These are phyloP conservation scores for Sternotherus odoratus DNA, from an alignment of 2,797 vertebrate genomes.

Conservation along the genomic window DNA sequence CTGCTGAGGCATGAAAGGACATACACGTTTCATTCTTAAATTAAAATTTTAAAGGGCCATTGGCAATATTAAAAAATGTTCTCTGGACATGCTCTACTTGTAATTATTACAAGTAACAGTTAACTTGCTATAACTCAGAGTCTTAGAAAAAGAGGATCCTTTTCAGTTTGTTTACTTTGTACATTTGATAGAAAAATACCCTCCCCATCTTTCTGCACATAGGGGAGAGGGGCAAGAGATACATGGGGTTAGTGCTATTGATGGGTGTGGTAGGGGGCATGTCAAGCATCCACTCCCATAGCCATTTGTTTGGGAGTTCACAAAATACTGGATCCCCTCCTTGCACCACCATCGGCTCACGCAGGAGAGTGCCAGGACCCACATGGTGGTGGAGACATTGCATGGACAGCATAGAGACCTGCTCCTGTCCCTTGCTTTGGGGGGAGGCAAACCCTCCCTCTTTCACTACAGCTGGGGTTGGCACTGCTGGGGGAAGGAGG, in stretches of 20 bases:
- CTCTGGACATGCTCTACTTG: background rate
- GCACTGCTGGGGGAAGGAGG: background rate
- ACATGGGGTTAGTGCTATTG: background rate
- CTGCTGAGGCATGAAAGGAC: conserved; percentile 1
- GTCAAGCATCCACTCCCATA: background rate
- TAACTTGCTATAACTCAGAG: background rate
- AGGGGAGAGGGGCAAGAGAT: background rate
- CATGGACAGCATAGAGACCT: background rate
- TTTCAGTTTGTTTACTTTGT: conserved; percentile 7
- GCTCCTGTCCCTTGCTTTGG: background rate
- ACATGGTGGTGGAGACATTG: background rate
- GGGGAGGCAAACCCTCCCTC: background rate
- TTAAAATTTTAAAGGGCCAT: conserved; percentile 19
- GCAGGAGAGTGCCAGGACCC: background rate
- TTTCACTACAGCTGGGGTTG: background rate
- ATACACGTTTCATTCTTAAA: conserved; percentile 41
- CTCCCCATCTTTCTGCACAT: background rate
- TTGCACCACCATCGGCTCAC: background rate
- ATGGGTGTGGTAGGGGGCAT: background rate
- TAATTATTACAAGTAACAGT: background rate
- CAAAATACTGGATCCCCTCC: background rate
- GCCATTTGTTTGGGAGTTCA: background rate
- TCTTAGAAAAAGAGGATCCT: background rate
- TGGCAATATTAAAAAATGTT: background rate
- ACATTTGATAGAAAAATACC: background rate